Percentiles rank a stretch among this genome's conserved stretches.
Conservation (phyloP, 2,797 vertebrate species). For the Girardinus metallicus region DNA sequence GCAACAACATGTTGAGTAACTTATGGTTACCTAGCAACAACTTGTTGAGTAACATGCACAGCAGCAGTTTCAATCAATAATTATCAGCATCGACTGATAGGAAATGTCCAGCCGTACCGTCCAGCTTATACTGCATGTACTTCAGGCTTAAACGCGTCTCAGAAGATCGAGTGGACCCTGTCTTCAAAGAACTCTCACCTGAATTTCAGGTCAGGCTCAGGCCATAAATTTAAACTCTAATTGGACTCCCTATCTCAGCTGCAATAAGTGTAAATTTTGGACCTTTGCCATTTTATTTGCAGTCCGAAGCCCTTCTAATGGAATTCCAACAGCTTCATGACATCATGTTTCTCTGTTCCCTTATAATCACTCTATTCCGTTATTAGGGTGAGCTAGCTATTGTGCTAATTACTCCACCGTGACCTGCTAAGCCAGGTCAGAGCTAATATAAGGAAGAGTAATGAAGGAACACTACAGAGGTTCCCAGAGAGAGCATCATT, state of each 20-base stretch:
- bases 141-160: no score
- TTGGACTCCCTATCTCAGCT: constrained; percentile 14
- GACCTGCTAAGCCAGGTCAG: constrained; percentile 56
- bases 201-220: no score
- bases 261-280: constrained; percentile 1
- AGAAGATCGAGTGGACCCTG: no score
- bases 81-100: no score
- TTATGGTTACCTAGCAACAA: no score
- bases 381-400: constrained; percentile 33
- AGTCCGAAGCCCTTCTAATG: constrained; percentile 25
- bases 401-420: constrained; percentile 70
- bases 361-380: constrained; percentile 29
- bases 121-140: no score
- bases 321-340: constrained; percentile 11
- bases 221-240: constrained; percentile 11
- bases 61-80: no score
- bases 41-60: no score
- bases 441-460: constrained; percentile 58
- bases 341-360: constrained; percentile 17
- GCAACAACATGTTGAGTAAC: no score
- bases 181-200: no score
- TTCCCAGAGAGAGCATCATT: constrained; percentile 17
- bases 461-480: constrained; percentile 61
- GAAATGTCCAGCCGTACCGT: no score
- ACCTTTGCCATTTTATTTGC: constrained; percentile 5